Evolutionary conservation across 2,797 vertebrate genomes (phyloP), one percentile per base, ranked within the genome.

Genomic region (Neosilurus mollespiculum): DNA sequence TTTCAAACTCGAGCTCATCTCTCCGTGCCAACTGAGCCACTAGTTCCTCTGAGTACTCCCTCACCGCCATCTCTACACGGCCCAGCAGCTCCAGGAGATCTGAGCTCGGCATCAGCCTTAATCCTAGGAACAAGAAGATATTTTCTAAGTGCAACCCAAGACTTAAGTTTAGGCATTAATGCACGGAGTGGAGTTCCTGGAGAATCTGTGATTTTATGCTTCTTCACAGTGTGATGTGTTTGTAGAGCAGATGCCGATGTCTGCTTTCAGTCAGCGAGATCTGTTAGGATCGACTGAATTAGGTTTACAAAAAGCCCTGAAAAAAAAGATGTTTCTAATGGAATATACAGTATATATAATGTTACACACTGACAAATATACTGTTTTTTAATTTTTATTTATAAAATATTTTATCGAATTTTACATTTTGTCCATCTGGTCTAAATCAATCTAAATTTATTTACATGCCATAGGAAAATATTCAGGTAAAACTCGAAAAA

Each of bases 1-100:
- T 98, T 92, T 98, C 97, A 43, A 97, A 98, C 88, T 97, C 97
- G 89, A 97, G 94, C 94, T 98, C 97, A 0, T 98, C 97, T 0
- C 97, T 93, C 49, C 94, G 94, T n/a, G 96, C 97, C 91, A 98
- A 91, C 93, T 98, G 96, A n/a, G 94, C 92, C 80, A 98, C 95
- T 88, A 98, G 94, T 87, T 98, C 97, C 92, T 97, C 97, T 0
- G 96, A 98, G 92, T 95, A 97, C 86, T 96, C 95, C 0, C 94
- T 93, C 89, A 97, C 97, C 56, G 96, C 92, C 0, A 90, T 91
- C 87, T 98, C 95, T 80, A 98, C 93, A 43, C 95, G 93, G 16
- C 94, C 94, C 91, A 98, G 93, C 86, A 97, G 93, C 82, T 96
- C 94, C 0, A 89, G 86, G 77, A 98, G 92, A 0, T 94, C 92